Percentiles rank a stretch among this genome's conserved stretches.
Evolutionary conservation across 2,113 vertebrate species (phyloP).

Genomic region (Boulengeromyrus knoepffleri): DNA sequence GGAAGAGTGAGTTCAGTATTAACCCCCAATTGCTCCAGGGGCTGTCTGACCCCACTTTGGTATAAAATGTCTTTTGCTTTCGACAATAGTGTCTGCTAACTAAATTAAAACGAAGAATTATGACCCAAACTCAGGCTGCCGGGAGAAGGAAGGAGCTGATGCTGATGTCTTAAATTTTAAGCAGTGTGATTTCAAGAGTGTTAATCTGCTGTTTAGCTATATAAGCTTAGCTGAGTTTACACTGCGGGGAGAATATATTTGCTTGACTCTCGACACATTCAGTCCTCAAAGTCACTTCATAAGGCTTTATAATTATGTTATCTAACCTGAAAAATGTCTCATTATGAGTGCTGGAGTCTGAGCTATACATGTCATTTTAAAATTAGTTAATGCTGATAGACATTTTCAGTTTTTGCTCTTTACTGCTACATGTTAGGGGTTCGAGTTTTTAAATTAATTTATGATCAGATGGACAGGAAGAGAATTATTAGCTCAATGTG

Average conservation of each 20-base stretch:
- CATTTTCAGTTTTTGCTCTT: not conserved
- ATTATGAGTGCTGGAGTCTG: not conserved
- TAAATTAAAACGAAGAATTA: constrained; percentile 1
- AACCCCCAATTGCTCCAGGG: not conserved
- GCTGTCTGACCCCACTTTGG: not conserved
- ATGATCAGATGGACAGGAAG: not conserved
- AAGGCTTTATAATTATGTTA: not conserved
- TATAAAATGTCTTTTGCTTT: not conserved
- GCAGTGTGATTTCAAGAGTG: not conserved
- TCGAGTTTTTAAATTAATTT: not conserved
- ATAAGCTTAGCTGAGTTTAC: not conserved
- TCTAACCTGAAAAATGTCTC: not conserved
- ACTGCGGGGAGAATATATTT: not conserved
- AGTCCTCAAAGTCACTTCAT: not conserved
- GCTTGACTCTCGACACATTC: not conserved
- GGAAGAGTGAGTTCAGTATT: not conserved
- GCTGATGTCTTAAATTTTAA: not conserved
- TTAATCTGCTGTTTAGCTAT: constrained; percentile 10
- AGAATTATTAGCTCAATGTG: not conserved
- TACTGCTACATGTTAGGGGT: not conserved
- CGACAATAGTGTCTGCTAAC: not conserved
- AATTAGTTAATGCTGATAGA: not conserved
- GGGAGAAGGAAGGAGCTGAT: not conserved
- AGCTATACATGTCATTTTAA: not conserved
- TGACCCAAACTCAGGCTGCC: not conserved